Conservation (phyloP, 2,888 invertebrate genomes). For the Dorcus hopei region DNA sequence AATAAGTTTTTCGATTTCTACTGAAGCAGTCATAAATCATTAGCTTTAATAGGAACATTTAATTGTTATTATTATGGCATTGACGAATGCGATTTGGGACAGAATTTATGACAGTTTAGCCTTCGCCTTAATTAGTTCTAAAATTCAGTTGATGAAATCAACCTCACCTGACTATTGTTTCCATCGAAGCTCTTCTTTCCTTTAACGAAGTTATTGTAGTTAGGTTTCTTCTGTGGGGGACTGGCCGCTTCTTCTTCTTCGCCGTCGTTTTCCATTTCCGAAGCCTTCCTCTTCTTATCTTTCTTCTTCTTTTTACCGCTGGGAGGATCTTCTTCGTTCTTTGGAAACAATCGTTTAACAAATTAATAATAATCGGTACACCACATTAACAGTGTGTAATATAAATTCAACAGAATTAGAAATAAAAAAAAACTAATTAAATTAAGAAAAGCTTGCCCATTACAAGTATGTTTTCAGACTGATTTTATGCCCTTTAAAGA, state of each 20-base stretch:
- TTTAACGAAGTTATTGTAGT: conserved; percentile 71
- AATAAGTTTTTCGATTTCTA: no score
- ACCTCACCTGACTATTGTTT: conserved; percentile 32
- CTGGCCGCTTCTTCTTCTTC: conserved; percentile 28
- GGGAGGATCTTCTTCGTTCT: conserved; percentile 28
- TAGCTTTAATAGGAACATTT: no score
- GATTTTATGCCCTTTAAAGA: no score
- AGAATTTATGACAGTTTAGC: no score
- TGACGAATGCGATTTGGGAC: no score
- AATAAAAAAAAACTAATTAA: conserved; percentile 1
- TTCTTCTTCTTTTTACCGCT: conserved; percentile 19
- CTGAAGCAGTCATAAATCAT: no score
- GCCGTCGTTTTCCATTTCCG: conserved; percentile 28
- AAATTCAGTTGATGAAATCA: not conserved
- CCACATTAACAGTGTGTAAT: no score
- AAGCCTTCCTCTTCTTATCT: conserved; percentile 49
- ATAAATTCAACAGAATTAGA: not conserved
- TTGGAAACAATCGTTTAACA: conserved; percentile 40
- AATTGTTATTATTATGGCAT: no score
- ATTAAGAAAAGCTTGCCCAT: conserved; percentile 13
- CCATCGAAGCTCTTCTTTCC: conserved; percentile 58
- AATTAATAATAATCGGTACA: conserved; percentile 41
- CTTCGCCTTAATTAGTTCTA: no score
- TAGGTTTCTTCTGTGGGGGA: conserved; percentile 50
- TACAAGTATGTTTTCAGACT: no score